phyloP scores from a whole-genome alignment of 2,888 invertebrate species.

The Phytoseiulus persimilis region DNA sequence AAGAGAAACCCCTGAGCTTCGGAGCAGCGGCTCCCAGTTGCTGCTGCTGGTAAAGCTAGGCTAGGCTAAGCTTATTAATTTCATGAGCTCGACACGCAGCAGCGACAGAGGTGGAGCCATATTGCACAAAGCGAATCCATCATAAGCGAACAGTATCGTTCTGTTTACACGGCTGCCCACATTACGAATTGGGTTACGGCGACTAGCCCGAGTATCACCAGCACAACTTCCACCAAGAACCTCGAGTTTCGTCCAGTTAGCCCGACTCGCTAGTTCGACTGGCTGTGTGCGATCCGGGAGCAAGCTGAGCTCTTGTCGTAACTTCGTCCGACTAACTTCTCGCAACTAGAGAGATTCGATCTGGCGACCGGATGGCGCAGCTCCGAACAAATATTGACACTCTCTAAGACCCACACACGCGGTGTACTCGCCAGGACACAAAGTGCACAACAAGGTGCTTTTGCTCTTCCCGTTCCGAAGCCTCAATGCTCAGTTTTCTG shows the following conservation, averaged over 20 bases:
- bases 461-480: background rate
- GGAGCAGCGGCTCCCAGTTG: background rate
- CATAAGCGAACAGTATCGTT: background rate
- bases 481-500: background rate
- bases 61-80: background rate
- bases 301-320: constrained; percentile 5
- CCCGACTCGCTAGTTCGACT: background rate
- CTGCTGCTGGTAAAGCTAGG: background rate
- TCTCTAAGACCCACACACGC: background rate
- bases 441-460: background rate
- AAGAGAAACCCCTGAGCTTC: too few relatives aligned
- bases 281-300: background rate
- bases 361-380: background rate
- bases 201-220: background rate
- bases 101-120: background rate
- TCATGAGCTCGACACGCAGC: background rate
- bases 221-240: constrained; percentile 5
- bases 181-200: background rate
- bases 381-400: background rate
- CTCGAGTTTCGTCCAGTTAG: background rate
- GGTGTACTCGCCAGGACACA: background rate
- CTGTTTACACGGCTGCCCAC: constrained; percentile 5
- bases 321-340: background rate
- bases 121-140: constrained; percentile 5
- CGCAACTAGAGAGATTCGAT: background rate